Conservation (phyloP, 2,888 invertebrate species). For the Aquatica leii region DNA sequence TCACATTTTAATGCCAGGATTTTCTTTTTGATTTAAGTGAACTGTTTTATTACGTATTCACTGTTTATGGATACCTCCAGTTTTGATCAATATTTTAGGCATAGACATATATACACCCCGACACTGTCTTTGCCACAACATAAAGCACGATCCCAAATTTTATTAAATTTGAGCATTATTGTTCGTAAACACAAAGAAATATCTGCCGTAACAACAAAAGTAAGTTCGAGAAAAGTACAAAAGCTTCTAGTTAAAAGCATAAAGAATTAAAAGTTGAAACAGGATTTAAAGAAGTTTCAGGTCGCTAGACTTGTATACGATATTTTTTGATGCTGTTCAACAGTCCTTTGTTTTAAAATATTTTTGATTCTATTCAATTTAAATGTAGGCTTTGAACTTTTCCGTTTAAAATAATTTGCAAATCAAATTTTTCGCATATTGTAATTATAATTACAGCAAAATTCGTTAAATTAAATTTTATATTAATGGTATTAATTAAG, state of each 20-base stretch:
- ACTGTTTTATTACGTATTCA: constrained; percentile 28
- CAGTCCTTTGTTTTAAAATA: too few relatives aligned
- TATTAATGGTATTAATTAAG: too few relatives aligned
- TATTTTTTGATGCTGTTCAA: background rate
- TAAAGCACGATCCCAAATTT: background rate
- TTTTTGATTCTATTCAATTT: too few relatives aligned
- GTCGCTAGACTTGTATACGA: background rate
- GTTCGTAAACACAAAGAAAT: background rate
- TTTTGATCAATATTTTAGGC: background rate
- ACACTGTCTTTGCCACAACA: background rate
- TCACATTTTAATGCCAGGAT: constrained; percentile 34
- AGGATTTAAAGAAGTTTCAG: background rate
- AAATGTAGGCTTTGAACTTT: too few relatives aligned
- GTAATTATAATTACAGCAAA: too few relatives aligned
- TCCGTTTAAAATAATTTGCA: too few relatives aligned
- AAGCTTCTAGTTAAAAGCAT: background rate
- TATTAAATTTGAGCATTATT: too few relatives aligned
- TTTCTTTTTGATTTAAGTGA: constrained; percentile 32
- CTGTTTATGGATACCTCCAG: background rate
- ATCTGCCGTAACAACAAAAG: background rate
- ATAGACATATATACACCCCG: background rate
- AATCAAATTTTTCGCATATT: too few relatives aligned
- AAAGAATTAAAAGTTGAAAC: background rate
- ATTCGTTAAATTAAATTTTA: too few relatives aligned
- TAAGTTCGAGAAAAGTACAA: background rate